phyloP scores from a whole-genome alignment of 1,140 invertebrate species.

The Orchesella cincta region DNA sequence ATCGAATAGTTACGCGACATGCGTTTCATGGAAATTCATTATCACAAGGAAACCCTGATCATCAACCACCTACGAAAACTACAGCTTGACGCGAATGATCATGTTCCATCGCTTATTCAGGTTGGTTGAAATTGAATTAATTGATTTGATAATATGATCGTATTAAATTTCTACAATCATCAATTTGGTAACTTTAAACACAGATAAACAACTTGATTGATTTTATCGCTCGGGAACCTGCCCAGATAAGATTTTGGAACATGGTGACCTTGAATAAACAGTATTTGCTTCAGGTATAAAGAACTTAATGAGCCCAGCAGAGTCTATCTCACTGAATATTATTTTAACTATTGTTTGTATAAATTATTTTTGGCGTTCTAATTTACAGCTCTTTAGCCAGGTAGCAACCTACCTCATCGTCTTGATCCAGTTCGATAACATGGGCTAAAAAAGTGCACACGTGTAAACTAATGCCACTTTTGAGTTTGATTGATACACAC shows the following conservation, averaged over 20 bases:
- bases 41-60: not conserved
- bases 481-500: not conserved
- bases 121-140: too few relatives aligned
- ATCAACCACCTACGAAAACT: not conserved
- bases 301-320: not conserved
- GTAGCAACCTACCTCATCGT: conserved; percentile 9
- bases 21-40: not conserved
- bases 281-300: conserved; percentile 1
- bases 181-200: too few relatives aligned
- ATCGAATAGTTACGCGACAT: not conserved
- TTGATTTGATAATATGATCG: too few relatives aligned
- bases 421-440: conserved; percentile 4
- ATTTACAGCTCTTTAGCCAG: not conserved
- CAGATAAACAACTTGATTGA: conserved; percentile 10
- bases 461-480: too few relatives aligned
- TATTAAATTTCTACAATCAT: too few relatives aligned
- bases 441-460: too few relatives aligned
- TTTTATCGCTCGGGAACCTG: not conserved
- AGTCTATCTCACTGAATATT: not conserved
- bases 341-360: not conserved
- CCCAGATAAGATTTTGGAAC: conserved; percentile 18
- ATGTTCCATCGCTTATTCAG: not conserved
- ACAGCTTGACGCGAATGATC: not conserved
- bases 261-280: not conserved
- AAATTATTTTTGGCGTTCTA: not conserved